Evolutionary conservation across 2,113 vertebrate genomes (phyloP), one percentile per base, ranked within the genome.

Genomic region (Alosa alosa): DNA sequence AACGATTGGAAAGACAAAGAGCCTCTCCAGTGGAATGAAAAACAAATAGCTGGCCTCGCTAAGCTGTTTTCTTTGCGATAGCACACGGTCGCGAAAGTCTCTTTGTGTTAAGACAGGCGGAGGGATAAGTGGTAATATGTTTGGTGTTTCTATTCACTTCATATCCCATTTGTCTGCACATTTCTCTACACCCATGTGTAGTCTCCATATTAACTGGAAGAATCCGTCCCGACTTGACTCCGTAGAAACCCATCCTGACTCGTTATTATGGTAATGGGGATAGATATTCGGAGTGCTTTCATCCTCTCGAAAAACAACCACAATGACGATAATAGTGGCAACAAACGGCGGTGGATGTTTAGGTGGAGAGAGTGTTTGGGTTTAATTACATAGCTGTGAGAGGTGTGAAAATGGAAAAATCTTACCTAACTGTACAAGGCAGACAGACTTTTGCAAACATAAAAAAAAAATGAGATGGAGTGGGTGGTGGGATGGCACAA

Each of bases 1-100:
- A 99, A 97, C 97, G 96, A 97, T 97, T 97, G 97, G 97, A 97
- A 97, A 97, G 97, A 97, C 97, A 97, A 98, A 99, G 96, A 95
- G 95, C 95, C 95, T 97, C 93, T 93, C 94, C 86, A 90, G 82
- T 86, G 93, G 93, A 94, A 95, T 93, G 90, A 93, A 94, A 94
- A 95, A 94, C 93, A 94, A 94, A 94, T 94, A 93, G 92, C 83
- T 86, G 60, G 49, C 84, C 87, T 92, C 84, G 92, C 92, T 93
- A 94, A 94, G 93, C 93, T 95, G 93, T 94, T 95, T 94, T 94
- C 94, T 94, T 94, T 94, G 91, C 94, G 95, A 95, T 94, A 95
- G 91, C 94, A 94, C 90, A 94, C 90, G 90, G 89, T 90, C 89
- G 90, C 91, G 90, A 92, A 31, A 68, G 64, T 91, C 91, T 93